phyloP scores from a whole-genome alignment of 1,140 invertebrate genomes.

The Drosophila nannoptera region DNA sequence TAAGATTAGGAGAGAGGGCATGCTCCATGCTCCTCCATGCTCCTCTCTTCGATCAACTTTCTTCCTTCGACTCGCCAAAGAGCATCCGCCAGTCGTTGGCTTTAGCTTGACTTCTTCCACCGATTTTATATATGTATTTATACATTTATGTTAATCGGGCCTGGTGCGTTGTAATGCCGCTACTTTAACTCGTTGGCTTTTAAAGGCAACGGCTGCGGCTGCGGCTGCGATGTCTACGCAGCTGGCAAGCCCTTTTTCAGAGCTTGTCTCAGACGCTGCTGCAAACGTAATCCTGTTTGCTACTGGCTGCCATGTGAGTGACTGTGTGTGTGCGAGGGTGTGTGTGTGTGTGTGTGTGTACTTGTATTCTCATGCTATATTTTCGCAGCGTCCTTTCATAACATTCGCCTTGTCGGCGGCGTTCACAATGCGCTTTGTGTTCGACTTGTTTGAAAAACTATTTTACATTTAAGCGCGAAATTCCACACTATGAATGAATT shows the following conservation, averaged over 20 bases:
- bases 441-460: conserved; percentile 78
- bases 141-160: conserved; percentile 75
- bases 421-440: conserved; percentile 72
- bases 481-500: conserved; percentile 79
- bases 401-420: conserved; percentile 57
- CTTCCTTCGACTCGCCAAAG: neutral
- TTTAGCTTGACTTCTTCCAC: neutral
- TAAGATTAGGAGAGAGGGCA: too few species aligned
- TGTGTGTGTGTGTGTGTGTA: conserved; percentile 23
- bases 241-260: conserved; percentile 51
- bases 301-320: neutral
- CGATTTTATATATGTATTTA: conserved; percentile 67
- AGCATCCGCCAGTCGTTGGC: neutral
- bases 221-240: conserved; percentile 29
- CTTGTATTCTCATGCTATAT: conserved; percentile 55
- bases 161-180: conserved; percentile 73
- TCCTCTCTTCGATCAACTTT: too few species aligned
- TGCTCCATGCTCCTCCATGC: too few species aligned
- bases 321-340: neutral
- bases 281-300: conserved; percentile 31
- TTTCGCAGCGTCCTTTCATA: conserved; percentile 72
- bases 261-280: conserved; percentile 31
- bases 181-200: conserved; percentile 74
- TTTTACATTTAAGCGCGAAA: conserved; percentile 79
- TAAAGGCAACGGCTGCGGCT: conserved; percentile 54